A percentile compares a stretch with the other conserved stretches of the same genome.
These are phyloP conservation scores for Botrylloides violaceus DNA, from an alignment of 23 tunicate genomes.

Conservation along the genomic window DNA sequence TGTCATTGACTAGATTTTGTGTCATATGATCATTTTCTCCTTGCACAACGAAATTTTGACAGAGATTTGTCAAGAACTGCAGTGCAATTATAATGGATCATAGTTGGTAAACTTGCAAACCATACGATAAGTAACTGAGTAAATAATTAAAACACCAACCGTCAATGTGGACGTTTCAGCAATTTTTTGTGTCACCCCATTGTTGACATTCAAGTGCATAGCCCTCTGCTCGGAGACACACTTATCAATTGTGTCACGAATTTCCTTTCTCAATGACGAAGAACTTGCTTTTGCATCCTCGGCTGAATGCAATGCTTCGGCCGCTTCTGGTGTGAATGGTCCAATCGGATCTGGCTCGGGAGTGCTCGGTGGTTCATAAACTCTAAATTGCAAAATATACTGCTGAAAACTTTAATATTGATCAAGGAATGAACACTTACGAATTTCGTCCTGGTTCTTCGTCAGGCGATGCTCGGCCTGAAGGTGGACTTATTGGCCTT, in stretches of 20 bases:
- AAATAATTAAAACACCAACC: too few species aligned
- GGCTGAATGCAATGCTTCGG: constrained; percentile 82
- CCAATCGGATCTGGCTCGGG: constrained; percentile 93
- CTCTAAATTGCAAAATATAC: constrained; percentile 17
- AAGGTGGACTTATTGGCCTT: constrained; percentile 52
- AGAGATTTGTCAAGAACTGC: too few species aligned
- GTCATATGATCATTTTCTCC: too few species aligned
- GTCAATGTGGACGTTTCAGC: constrained; percentile 76
- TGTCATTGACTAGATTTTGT: too few species aligned
- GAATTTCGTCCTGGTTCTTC: constrained; percentile 24
- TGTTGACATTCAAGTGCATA: constrained; percentile 80
- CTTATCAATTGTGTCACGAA: constrained; percentile 63
- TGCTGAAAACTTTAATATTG: background rate
- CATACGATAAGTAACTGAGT: too few species aligned
- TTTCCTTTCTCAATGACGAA: constrained; percentile 54
- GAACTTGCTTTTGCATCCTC: constrained; percentile 54
- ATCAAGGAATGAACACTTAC: background rate
- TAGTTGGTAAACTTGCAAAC: too few species aligned
- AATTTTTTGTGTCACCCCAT: constrained; percentile 88
- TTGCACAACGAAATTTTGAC: too few species aligned
- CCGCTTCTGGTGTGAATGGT: constrained; percentile 85
- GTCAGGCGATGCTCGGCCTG: constrained; percentile 27
- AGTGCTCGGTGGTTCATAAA: constrained; percentile 65
- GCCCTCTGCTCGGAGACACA: constrained; percentile 65
- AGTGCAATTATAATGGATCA: too few species aligned